Evolutionary conservation across 2,113 vertebrate species (phyloP).

Genomic region (Anhinga anhinga): DNA sequence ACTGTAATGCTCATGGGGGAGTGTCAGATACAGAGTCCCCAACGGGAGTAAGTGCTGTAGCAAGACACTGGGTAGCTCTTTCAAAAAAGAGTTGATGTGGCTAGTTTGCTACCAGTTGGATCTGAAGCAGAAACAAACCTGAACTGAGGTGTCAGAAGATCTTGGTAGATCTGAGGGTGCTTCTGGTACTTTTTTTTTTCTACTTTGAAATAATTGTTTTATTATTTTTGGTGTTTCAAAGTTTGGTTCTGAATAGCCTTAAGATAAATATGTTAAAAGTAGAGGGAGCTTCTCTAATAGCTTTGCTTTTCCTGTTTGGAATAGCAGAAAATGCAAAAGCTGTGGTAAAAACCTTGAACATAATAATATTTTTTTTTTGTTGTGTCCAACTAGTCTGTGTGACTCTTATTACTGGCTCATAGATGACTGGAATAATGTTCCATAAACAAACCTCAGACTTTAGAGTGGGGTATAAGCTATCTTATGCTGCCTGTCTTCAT

Average conservation of each 20-base stretch:
- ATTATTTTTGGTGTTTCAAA: neutral
- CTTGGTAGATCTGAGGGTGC: neutral
- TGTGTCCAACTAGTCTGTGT: neutral
- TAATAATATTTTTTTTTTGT: neutral
- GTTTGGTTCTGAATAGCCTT: neutral
- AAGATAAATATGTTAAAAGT: neutral
- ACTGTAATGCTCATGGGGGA: rapidly evolving
- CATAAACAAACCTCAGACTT: neutral
- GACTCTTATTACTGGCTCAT: neutral
- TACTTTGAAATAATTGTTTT: neutral
- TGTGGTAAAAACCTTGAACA: neutral
- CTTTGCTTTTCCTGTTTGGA: neutral
- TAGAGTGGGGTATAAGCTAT: neutral
- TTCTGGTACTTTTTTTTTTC: neutral
- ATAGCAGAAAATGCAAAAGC: neutral
- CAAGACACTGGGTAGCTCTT: rapidly evolving
- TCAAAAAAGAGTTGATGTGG: too few relatives aligned
- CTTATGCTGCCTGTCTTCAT: neutral
- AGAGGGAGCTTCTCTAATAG: neutral
- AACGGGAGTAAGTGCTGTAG: neutral
- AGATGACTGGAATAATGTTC: neutral
- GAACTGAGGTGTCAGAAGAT: neutral
- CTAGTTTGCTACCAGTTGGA: neutral
- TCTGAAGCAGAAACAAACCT: neutral
- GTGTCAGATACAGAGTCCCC: neutral